phyloP scores from a whole-genome alignment of 1,140 invertebrate species.

The Ditylenchus dipsaci region DNA sequence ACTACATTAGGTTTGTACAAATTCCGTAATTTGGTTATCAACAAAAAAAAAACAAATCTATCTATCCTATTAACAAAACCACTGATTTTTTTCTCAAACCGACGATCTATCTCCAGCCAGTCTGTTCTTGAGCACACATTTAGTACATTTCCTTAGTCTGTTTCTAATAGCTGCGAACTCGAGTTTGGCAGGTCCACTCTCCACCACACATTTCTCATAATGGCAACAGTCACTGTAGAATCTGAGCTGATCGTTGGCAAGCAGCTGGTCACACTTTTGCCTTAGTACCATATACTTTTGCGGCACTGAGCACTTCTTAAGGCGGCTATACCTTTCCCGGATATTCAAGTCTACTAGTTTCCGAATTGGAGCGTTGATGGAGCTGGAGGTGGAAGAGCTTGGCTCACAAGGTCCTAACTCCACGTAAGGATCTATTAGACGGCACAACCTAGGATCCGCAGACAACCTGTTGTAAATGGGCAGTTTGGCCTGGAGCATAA shows the following conservation, averaged over 20 bases:
- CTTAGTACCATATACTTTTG: constrained; percentile 11
- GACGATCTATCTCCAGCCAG: not conserved
- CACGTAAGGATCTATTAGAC: constrained; percentile 35
- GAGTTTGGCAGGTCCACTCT: constrained; percentile 27
- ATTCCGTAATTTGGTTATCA: too few relatives aligned
- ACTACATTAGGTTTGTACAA: too few relatives aligned
- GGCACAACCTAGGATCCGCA: constrained; percentile 26
- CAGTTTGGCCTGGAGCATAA: constrained; percentile 17
- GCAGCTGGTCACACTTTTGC: constrained; percentile 9
- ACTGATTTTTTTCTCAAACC: too few relatives aligned
- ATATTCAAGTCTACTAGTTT: constrained; percentile 10
- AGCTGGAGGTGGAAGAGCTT: not conserved
- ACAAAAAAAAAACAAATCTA: too few relatives aligned
- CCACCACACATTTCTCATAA: constrained; percentile 31
- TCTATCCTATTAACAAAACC: too few relatives aligned
- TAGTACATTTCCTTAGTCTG: constrained; percentile 22
- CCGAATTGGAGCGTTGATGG: not conserved
- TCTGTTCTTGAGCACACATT: constrained; percentile 14
- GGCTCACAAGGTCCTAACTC: constrained; percentile 1
- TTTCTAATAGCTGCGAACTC: constrained; percentile 32
- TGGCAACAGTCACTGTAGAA: constrained; percentile 35
- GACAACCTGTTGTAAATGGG: constrained; percentile 34
- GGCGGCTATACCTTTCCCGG: constrained; percentile 16
- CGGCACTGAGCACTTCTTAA: constrained; percentile 15
- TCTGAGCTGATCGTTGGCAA: constrained; percentile 9